phyloP scores from a whole-genome alignment of 1,140 invertebrate species.

The Sminthurinus signatus region DNA sequence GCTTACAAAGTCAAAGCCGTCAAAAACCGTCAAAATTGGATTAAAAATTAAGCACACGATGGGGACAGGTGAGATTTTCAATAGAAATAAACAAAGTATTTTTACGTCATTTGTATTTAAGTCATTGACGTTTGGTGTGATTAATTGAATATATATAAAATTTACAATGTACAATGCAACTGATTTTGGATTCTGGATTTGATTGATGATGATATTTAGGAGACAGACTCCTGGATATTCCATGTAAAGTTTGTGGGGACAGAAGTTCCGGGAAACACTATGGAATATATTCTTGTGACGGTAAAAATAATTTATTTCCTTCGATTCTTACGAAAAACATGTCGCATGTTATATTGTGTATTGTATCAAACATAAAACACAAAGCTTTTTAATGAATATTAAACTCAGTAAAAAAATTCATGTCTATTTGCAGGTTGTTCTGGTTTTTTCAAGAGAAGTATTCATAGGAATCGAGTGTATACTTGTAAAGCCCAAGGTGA shows the following conservation, averaged over 20 bases:
- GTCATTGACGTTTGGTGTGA: too few species aligned
- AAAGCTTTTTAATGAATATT: background rate
- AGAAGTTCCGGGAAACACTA: conserved; percentile 95
- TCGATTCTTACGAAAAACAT: too few species aligned
- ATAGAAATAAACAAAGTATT: background rate
- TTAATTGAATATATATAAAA: too few species aligned
- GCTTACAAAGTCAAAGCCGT: too few species aligned
- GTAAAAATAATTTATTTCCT: conserved; percentile 53
- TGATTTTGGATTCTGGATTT: too few species aligned
- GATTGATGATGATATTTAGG: too few species aligned
- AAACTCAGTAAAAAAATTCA: too few species aligned
- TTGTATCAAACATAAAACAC: background rate
- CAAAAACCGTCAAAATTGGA: too few species aligned
- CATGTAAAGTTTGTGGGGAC: conserved; percentile 94
- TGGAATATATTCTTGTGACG: conserved; percentile 94
- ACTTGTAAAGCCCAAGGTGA: conserved; percentile 92
- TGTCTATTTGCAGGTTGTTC: conserved; percentile 84
- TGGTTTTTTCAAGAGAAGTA: conserved; percentile 94
- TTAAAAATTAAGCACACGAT: too few species aligned
- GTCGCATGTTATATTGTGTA: too few species aligned
- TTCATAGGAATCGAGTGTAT: conserved; percentile 90
- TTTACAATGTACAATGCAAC: too few species aligned
- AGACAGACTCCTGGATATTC: conserved; percentile 87
- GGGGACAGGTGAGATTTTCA: conserved; percentile 15
- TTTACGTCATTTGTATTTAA: background rate